Evolutionary conservation across 2,888 invertebrate genomes (phyloP), one percentile per base, ranked within the genome.

Genomic region (Ditula angustiorana): DNA sequence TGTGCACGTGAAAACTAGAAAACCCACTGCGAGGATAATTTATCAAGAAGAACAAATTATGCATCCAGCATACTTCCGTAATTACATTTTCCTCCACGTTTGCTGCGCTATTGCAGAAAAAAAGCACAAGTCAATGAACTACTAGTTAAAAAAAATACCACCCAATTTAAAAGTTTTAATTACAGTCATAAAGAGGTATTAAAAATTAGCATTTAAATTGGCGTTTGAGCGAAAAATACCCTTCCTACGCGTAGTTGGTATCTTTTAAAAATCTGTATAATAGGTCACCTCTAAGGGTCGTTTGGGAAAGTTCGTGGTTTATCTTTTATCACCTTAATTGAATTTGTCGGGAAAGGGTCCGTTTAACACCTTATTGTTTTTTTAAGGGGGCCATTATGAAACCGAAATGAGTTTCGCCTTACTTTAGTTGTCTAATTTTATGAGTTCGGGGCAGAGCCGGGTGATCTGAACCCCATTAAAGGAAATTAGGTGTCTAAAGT

Each of bases 291-390:
- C 67, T 66, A 71, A 73, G 74, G 74, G 73, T 52, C 62, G 66
- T 72, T 74, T 77, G 72, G 69, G 69, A 70, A 74, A 77, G 76
- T 79, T 76, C 79, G 79, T 81, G 80, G 76, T 77, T 79, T 81
- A 83, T 82, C 81, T 82, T 77, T 78, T 78, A 82, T 80, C 80
- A 75, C 77, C 76, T 79, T 81, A 82, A 82, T 82, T 82, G 80
- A 77, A 79, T 82, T 80, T 69, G 67, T 66, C 72, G 63, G 71
- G 70, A 74, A 74, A 74, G 73, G 66, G 75, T 74, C 75, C 74
- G 71, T 72, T 73, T 71, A 74, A 66, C 68, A 68, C 70, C 69
- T 70, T 71, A 70, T 70, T 70, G 70, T 69, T 71, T 70, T 72
- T 72, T 69, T 59, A 61, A 68, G 61, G 28, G 50, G 37, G 53